Evolutionary conservation across 2,888 invertebrate species (phyloP), one percentile per base, ranked within the genome.

Genomic region (Mythimna vitellina): DNA sequence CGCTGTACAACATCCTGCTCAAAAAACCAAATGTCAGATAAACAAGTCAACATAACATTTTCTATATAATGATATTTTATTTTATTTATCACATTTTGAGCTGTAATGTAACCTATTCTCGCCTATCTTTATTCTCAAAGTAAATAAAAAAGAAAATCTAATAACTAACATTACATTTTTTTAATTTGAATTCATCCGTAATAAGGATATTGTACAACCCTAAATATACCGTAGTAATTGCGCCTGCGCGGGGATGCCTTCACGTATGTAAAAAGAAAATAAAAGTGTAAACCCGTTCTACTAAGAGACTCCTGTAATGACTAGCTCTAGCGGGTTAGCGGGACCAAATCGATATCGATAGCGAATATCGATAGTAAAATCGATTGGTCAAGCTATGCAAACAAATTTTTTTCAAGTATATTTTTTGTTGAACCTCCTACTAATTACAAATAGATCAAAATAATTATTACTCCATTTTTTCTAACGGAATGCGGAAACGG

Each of bases 251-350:
- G 89, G 91, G 93, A 93, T 92, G 88, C 92, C 93, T 91, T 88
- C 90, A 89, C 93, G 92, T 90, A 86, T 87, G 88, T 89, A 89
- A 92, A 94, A 93, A 92, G 91, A 94, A 93, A 93, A 92, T 89
- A 93, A 94, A 92, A 92, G 92, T 89, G 85, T 76, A 91, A 93
- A 93, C 94, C 90, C 87, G 95, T 93, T 94, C 92, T 93, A 92
- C 93, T 93, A 92, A 91, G 90, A 87, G 86, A 81, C 89, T 93
- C 93, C 93, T 90, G 93, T 94, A 93, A 94, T 93, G 92, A 93
- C 93, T 91, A 87, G 90, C 83, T 70, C 81, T 84, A 87, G 85
- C 82, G 82, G 90, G 88, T 76, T 90, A 91, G 89, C 89, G 88
- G 89, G 89, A 85, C 74, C 66, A 53, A 61, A 62, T 78, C 81